These are phyloP conservation scores for Ptilorrhoa leucosticta DNA, from an alignment of 2,113 vertebrate species.

Conservation along the genomic window DNA sequence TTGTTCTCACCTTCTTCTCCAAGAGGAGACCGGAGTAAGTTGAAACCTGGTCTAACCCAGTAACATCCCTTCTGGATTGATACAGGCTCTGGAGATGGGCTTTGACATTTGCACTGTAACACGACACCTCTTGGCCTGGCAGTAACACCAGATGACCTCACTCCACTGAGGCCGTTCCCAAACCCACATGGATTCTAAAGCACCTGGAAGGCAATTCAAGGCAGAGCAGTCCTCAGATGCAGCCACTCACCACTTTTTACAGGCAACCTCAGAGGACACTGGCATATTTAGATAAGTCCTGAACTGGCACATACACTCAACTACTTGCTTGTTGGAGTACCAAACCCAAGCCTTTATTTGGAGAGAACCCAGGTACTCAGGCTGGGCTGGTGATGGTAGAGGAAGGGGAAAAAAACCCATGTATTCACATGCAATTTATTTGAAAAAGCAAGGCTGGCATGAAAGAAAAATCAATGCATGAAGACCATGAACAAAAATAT, in stretches of 20 bases:
- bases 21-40: not conserved
- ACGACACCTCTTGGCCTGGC: not conserved
- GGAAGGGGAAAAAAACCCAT: not conserved
- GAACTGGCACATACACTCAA: not conserved
- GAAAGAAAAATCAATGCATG: slow-evolving; percentile 9
- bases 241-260: not conserved
- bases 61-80: not conserved
- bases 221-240: not conserved
- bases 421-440: not conserved
- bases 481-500: slow-evolving; percentile 34
- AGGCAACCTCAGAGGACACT: not conserved
- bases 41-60: not conserved
- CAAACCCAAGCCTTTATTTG: not conserved
- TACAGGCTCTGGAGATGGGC: not conserved
- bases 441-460: not conserved
- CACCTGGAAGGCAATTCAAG: not conserved
- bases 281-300: not conserved
- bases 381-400: not conserved
- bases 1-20: not conserved
- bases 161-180: not conserved
- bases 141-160: fast-evolving
- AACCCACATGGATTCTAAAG: fast-evolving
- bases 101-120: not conserved
- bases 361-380: not conserved
- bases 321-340: not conserved